These are phyloP conservation scores for Brevimyrus niger DNA, from an alignment of 2,113 vertebrate species.

Conservation along the genomic window DNA sequence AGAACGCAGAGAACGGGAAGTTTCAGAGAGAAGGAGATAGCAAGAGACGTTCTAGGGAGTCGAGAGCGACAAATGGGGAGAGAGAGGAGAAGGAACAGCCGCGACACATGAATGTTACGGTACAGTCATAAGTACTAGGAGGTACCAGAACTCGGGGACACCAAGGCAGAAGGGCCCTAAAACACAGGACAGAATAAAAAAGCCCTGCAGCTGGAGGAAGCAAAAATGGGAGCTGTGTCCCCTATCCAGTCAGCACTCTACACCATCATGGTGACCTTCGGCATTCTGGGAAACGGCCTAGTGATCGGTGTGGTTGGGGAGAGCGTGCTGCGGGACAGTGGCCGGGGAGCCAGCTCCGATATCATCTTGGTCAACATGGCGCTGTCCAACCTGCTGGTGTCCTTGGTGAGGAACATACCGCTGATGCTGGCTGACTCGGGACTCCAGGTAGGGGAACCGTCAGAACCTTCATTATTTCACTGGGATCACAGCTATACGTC, in stretches of 20 bases:
- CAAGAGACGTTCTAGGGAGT: neutral
- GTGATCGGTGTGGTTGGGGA: slow-evolving; percentile 56
- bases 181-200: too few species aligned
- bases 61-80: neutral
- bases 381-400: slow-evolving; percentile 60
- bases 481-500: neutral
- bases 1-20: neutral
- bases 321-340: slow-evolving; percentile 39
- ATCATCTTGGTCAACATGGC: slow-evolving; percentile 68
- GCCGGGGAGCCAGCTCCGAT: slow-evolving; percentile 51
- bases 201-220: neutral
- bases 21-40: neutral
- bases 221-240: neutral
- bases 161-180: neutral
- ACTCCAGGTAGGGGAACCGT: slow-evolving; percentile 42
- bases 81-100: neutral
- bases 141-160: neutral
- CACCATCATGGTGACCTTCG: slow-evolving; percentile 52
- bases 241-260: slow-evolving; percentile 44
- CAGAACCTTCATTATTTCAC: neutral
- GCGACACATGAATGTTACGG: neutral
- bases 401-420: slow-evolving; percentile 53
- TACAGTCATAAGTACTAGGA: neutral
- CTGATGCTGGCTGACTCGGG: slow-evolving; percentile 57
- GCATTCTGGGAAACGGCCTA: slow-evolving; percentile 53